Percentiles rank a stretch among this genome's conserved stretches.
Conservation (phyloP, 35 echinoderm and acorn worm genomes). For the Apostichopus parvimensis region DNA sequence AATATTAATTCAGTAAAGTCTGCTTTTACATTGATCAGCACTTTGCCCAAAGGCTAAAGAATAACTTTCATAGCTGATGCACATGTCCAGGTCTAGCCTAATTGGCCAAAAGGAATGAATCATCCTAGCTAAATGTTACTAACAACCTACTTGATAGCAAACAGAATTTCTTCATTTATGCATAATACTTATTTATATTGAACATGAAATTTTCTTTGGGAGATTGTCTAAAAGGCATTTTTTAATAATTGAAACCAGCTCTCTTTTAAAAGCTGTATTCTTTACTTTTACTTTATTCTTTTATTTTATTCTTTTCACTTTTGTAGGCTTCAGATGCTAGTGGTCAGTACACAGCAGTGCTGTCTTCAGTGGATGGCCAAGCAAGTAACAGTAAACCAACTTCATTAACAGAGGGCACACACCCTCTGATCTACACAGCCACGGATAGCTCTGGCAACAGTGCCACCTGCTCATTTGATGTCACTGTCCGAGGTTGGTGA, state of each 20-base stretch:
- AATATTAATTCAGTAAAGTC: too few relatives aligned
- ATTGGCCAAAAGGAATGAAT: too few relatives aligned
- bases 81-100: too few relatives aligned
- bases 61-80: too few relatives aligned
- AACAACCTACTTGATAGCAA: too few relatives aligned
- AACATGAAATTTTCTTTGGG: too few relatives aligned
- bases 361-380: neutral
- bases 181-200: too few relatives aligned
- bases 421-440: constrained; percentile 44
- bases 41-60: too few relatives aligned
- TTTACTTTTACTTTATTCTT: neutral
- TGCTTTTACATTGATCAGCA: too few relatives aligned
- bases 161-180: too few relatives aligned
- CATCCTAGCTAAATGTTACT: too few relatives aligned
- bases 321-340: constrained; percentile 40
- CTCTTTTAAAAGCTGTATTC: neutral
- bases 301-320: neutral
- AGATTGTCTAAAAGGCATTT: neutral
- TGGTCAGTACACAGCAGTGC: constrained; percentile 32
- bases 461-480: constrained; percentile 53
- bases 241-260: neutral
- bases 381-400: neutral
- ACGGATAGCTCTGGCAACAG: constrained; percentile 56
- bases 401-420: constrained; percentile 16
- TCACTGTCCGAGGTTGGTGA: constrained; percentile 52